Evolutionary conservation across 2,113 vertebrate genomes (phyloP).

Genomic region (Quiscalus mexicanus): DNA sequence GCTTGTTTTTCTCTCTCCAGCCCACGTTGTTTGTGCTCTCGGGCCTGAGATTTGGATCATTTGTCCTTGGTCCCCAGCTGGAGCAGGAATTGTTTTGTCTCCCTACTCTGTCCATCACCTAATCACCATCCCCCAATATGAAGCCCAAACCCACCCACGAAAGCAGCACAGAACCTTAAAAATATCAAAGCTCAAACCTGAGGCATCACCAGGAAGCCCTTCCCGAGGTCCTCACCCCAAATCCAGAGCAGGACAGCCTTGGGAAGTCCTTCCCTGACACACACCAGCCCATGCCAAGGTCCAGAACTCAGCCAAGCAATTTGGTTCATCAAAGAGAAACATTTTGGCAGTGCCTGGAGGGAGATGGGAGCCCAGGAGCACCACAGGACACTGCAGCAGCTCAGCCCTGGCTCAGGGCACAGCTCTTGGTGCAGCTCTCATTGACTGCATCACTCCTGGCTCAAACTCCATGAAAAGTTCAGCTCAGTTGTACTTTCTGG

Average conservation of each 20-base stretch:
- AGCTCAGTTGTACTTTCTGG: neutral
- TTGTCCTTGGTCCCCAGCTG: neutral
- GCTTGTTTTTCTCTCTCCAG: neutral
- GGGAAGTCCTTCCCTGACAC: neutral
- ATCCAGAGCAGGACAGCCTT: neutral
- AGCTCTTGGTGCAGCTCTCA: neutral
- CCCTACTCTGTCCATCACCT: neutral
- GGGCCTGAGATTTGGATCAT: neutral
- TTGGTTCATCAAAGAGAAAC: neutral
- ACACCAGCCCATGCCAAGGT: neutral
- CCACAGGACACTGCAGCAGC: neutral
- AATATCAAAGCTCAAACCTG: neutral
- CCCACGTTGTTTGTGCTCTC: accelerated
- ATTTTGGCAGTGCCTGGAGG: neutral
- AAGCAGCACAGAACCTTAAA: neutral
- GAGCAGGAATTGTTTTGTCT: neutral
- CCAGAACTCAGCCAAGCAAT: neutral
- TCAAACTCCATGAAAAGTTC: neutral
- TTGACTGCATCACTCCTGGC: neutral
- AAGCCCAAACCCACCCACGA: accelerated
- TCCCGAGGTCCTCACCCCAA: neutral
- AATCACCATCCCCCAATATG: neutral
- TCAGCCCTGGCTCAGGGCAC: neutral
- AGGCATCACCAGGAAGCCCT: neutral
- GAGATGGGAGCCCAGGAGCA: neutral